Base-by-base conservation (phyloP, 1,140 invertebrate genomes). In the Chlorops oryzae region DNA sequence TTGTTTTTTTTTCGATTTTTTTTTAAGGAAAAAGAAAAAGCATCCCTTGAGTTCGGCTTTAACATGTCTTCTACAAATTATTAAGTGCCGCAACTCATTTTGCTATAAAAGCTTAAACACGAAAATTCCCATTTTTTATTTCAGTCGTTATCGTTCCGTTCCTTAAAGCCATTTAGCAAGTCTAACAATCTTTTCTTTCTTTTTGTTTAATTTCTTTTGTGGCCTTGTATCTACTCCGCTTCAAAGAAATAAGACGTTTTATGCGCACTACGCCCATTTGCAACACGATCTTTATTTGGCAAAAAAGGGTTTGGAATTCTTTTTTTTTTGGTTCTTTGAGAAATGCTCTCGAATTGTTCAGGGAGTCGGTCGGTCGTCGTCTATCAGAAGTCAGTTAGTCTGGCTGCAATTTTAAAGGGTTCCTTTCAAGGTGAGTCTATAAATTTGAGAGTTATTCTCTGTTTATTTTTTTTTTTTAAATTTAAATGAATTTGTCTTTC, bases 401-500 rank as follows among this genome's bases (percentile, higher is more conserved):
- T n/a, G n/a, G n/a, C n/a, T n/a, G n/a, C n/a, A n/a, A n/a, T n/a
- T n/a, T n/a, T n/a, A n/a, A n/a, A n/a, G n/a, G n/a, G n/a, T n/a
- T n/a, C n/a, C n/a, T n/a, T n/a, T n/a, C n/a, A n/a, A n/a, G n/a
- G 57, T 54, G 61, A 65, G 63, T 65, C 61, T 61, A 65, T 65
- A 65, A 65, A 65, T 65, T 65, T 58, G 63, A 61, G 57, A n/a
- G n/a, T n/a, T n/a, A n/a, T n/a, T n/a, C n/a, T n/a, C n/a, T n/a
- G n/a, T n/a, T n/a, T n/a, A n/a, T n/a, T n/a, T n/a, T n/a, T n/a
- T n/a, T n/a, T n/a, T n/a, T n/a, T n/a, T n/a, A n/a, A n/a, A n/a
- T n/a, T 61, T 56, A 65, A 63, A 66, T 65, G 59, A 65, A 65
- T 65, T 66, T 65, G 63, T 65, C 63, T 65, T n/a, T n/a, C n/a